Base-by-base conservation (phyloP, 2,797 vertebrate genomes). In the Coracias cyanogaster region DNA sequence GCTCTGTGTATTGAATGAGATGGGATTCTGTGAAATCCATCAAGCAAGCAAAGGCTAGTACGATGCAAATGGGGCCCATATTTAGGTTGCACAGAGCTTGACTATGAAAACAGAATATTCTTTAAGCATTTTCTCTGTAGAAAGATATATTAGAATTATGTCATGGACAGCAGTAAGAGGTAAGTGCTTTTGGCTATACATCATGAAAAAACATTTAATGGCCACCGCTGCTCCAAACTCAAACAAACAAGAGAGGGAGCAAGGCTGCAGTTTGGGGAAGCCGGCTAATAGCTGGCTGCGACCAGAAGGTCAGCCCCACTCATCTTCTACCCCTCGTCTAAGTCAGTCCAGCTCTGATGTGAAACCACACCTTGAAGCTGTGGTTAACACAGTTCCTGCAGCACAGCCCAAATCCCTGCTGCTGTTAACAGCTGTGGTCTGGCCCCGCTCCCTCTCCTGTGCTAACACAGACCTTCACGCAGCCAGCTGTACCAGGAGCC, bases 1-100 rank as follows among this genome's bases (percentile, higher is more conserved):
- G 77, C 90, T 92, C 88, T 49, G 19, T 21, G 4, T 51, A 77
- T 29, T 89, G 39, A 95, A 70, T 24, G 45, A 89, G 51, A 76
- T 7, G 28, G 13, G 66, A 76, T 77, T 67, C 92, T 93, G 90
- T 66, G 70, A 97, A 97, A 94, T 33, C 81, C 93, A 95, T 93
- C 90, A 95, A 79, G 86, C 58, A 94, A 95, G 89, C 94, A 72
- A 86, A 93, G 70, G 31, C 43, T 37, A 88, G 54, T 21, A 82
- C 62, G 88, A 95, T 91, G 88, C 8, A 3, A 88, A 88, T 79
- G 79, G 20, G 80, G 51, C 80, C 70, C 72, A 9, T 66, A n/a
- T 76, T 95, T 60, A 92, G 80, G 80, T 79, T 83, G 61, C 29
- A 74, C 18, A 57, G 66, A 91, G 66, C 58, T 58, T 54, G 26